phyloP scores from a whole-genome alignment of 2,888 invertebrate species.

The Seira sanloemensis region DNA sequence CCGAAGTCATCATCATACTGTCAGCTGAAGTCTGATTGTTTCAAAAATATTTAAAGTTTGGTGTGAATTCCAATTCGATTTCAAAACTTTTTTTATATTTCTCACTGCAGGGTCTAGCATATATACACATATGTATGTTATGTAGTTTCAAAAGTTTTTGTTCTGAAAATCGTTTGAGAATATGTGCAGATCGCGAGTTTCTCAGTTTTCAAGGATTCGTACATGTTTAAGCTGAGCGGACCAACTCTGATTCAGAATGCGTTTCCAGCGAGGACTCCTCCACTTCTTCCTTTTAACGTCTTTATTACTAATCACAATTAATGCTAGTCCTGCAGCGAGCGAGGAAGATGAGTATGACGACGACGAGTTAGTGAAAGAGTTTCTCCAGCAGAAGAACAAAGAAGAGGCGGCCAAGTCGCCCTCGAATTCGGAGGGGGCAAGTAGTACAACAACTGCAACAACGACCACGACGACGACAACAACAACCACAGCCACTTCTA shows the following conservation, averaged over 20 bases:
- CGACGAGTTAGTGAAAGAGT: not conserved
- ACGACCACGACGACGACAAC: not conserved
- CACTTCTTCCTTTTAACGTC: not conserved
- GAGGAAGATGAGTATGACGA: not conserved
- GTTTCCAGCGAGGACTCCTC: not conserved
- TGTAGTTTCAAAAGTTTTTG: not conserved
- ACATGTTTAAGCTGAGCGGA: too few relatives aligned
- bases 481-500: not conserved
- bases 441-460: not conserved
- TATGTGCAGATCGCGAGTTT: not conserved
- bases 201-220: not conserved
- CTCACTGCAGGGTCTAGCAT: too few relatives aligned
- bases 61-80: too few relatives aligned
- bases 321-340: slow-evolving; percentile 1
- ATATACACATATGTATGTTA: not conserved
- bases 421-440: not conserved
- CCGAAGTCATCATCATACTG: too few relatives aligned
- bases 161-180: not conserved
- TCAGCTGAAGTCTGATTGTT: too few relatives aligned
- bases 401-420: not conserved
- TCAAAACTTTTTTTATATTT: too few relatives aligned
- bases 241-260: too few relatives aligned
- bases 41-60: too few relatives aligned
- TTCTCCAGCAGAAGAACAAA: not conserved
- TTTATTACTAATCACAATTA: not conserved